A percentile compares a stretch with the other conserved stretches of the same genome.
Evolutionary conservation across 2,888 invertebrate species (phyloP).

Genomic region (Dolichopus griseipennis): DNA sequence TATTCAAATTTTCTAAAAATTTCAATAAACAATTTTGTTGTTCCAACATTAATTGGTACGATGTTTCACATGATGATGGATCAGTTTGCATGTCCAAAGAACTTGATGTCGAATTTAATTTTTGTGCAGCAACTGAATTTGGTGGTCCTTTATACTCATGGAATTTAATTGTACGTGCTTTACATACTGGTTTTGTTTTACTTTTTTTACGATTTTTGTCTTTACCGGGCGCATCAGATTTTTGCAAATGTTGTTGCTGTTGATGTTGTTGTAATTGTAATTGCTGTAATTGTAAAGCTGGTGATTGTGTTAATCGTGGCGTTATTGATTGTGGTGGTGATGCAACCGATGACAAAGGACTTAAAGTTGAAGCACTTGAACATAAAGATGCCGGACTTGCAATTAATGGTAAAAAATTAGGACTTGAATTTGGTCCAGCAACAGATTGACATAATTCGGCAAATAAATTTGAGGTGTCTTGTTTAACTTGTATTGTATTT

Average conservation of each 20-base stretch:
- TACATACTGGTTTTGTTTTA: constrained; percentile 70
- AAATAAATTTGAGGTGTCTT: constrained; percentile 45
- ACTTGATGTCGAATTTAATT: constrained; percentile 50
- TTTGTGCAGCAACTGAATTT: constrained; percentile 56
- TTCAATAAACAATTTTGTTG: constrained; percentile 85
- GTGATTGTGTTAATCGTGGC: constrained; percentile 49
- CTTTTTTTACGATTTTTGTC: constrained; percentile 75
- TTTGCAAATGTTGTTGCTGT: constrained; percentile 35
- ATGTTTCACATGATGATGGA: constrained; percentile 55
- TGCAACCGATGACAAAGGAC: constrained; percentile 57
- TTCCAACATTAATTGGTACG: constrained; percentile 82
- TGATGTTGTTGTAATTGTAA: constrained; percentile 43
- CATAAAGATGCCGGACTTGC: constrained; percentile 46
- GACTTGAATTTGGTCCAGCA: constrained; percentile 38
- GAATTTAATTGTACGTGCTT: constrained; percentile 86
- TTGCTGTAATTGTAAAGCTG: constrained; percentile 36
- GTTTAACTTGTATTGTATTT: constrained; percentile 34
- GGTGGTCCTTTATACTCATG: constrained; percentile 95
- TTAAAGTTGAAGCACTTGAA: constrained; percentile 58
- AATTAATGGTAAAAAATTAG: constrained; percentile 47
- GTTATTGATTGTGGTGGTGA: constrained; percentile 50
- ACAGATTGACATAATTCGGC: constrained; percentile 56
- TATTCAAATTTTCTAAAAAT: constrained; percentile 73
- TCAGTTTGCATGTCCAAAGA: constrained; percentile 23
- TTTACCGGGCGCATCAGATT: constrained; percentile 57